phyloP scores from a whole-genome alignment of 2,888 invertebrate species.

The Hypomecis atomaria region DNA sequence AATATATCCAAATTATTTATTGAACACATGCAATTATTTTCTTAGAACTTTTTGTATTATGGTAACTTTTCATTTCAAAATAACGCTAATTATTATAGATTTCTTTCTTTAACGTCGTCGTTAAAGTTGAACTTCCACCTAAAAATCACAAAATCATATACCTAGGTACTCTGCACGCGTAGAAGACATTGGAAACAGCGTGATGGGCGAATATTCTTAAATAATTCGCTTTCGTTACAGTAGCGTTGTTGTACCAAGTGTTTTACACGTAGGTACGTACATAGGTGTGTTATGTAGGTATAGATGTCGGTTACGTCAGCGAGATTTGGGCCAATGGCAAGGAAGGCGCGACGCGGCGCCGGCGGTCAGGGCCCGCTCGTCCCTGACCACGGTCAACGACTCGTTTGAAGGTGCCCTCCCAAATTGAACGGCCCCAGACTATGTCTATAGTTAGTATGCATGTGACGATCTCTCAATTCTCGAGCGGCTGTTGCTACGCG shows the following conservation, averaged over 20 bases:
- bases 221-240: constrained; percentile 23
- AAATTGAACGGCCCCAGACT: constrained; percentile 38
- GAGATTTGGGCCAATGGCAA: constrained; percentile 54
- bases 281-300: constrained; percentile 7
- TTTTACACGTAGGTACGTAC: constrained; percentile 1
- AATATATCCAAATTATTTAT: no score
- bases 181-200: no score
- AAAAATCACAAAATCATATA: no score
- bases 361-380: constrained; percentile 69
- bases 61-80: no score
- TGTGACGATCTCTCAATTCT: constrained; percentile 1
- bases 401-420: constrained; percentile 78
- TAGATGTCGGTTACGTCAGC: constrained; percentile 50
- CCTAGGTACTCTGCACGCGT: no score
- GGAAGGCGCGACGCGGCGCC: constrained; percentile 42
- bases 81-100: no score
- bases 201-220: neutral
- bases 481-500: constrained; percentile 11
- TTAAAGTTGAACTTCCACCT: no score
- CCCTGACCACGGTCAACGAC: constrained; percentile 84
- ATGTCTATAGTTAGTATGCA: constrained; percentile 11
- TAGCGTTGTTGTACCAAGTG: constrained; percentile 24
- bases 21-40: no score
- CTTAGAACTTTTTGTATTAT: no score
- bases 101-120: no score